Base-by-base conservation (phyloP, 2,797 vertebrate genomes). In the Synanceia verrucosa region DNA sequence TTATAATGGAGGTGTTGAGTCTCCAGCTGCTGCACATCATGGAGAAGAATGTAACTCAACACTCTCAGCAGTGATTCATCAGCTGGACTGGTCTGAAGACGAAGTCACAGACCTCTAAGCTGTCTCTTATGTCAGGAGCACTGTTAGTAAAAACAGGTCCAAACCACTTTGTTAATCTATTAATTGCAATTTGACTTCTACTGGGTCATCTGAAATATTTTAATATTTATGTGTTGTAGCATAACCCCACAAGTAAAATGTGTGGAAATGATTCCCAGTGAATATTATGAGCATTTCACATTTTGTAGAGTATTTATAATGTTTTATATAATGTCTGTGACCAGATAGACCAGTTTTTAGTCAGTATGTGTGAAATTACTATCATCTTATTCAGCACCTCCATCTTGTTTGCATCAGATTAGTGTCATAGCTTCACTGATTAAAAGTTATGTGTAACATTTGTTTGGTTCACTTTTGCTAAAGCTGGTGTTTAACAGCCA, bases 31-130 rank as follows among this genome's bases (percentile, higher is more conserved):
- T 68, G 62, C 31, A 43, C 37, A 52, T 62, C 64, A 64, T 3
- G 39, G 31, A 68, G 78, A 84, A 44, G 73, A 79, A 41, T 58
- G 63, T 4, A 71, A 36, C 36, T 60, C 55, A 16, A 46, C 13
- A 6, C 52, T 72, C 1, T 62, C 81, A 56, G 12, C 71, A 65
- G 52, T 41, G 41, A 73, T 70, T 36, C 43, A 75, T 53, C 78
- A 81, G 16, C 63, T 79, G 24, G 68, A 89, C 52, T 87, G 70
- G 80, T 72, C 67, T 64, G 84, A 77, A 46, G 90, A 92, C 1
- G 88, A 94, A 16, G 16, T 91, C 62, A 93, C 85, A 66, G 76
- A 92, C 69, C 79, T 92, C 18, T 90, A 66, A 83, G 19, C 24
- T 56, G 13, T 57, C 16, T 4, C 21, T 21, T 6, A 43, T 33